Base-by-base conservation (phyloP, 2,888 invertebrate species). In the Periphyllus acericola region DNA sequence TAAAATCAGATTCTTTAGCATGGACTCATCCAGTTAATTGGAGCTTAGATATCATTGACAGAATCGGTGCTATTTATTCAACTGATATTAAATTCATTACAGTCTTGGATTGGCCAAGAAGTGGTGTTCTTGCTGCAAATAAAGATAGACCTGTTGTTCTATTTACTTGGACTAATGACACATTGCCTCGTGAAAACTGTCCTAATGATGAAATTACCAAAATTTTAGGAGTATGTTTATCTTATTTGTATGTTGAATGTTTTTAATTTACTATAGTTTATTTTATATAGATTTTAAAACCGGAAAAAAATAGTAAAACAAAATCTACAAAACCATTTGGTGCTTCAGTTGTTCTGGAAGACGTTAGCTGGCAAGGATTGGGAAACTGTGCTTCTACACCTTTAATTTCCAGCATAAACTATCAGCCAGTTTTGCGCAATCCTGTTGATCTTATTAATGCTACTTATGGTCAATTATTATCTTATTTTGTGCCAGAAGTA, bases 101-200 rank as follows among this genome's bases (percentile, higher is more conserved):
- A 0, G 95, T 96, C 0, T 87, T 87, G 66, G 74, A 75, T 32
- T 80, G 80, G 74, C 72, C 87, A n/a, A 75, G 72, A 46, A 29
- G 46, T 21, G 82, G 46, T 75, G 66, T 79, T 60, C 89, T 71
- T 75, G 55, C 8, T 83, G 83, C 55, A 19, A 89, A 90, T 96
- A 94, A 91, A 95, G 94, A 71, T 97, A 96, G 96, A 95, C 96
- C 34, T 98, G 91, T 90, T 96, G 96, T 90, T 95, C 96, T 66
- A 90, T 96, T 94, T 91, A 95, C 94, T 55, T 97, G 96, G 96
- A 95, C 96, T 32, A 98, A 98, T 91, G 97, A 96, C 90, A 95
- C 96, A 14, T 91, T 98, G 90, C 95, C 96, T 0, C 95, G 95
- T 81, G 94, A 94, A 90, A 94, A 94, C 76, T 98, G 98, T 90